These are phyloP conservation scores for Scaptodrosophila lebanonensis DNA, from an alignment of 1,140 invertebrate genomes.

Conservation along the genomic window DNA sequence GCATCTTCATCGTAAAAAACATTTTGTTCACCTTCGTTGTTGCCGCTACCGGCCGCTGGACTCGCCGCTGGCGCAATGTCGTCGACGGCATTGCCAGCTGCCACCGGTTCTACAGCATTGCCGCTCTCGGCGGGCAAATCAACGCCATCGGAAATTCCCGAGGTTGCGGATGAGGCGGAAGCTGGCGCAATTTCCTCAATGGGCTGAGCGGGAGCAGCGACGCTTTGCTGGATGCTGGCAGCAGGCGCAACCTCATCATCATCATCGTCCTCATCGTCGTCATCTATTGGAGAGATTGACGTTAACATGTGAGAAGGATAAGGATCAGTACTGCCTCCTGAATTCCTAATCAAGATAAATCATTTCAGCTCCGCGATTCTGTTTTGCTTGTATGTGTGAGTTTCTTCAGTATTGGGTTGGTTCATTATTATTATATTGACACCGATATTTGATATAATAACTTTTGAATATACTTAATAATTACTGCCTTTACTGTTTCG, in stretches of 20 bases:
- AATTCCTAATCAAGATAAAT: no score
- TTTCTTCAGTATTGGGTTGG: no score
- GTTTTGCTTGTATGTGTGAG: background rate
- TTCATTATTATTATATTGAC: no score
- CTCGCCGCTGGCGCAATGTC: constrained; percentile 69
- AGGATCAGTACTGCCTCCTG: no score
- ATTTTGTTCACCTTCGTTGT: constrained; percentile 76
- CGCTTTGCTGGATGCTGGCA: constrained; percentile 63
- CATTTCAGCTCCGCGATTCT: no score
- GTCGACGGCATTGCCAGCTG: constrained; percentile 57
- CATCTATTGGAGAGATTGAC: constrained; percentile 31
- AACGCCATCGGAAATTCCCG: constrained; percentile 70
- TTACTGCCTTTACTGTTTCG: no score
- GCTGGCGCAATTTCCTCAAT: constrained; percentile 78
- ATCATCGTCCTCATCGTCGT: constrained; percentile 86
- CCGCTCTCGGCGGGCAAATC: constrained; percentile 65
- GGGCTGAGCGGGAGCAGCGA: constrained; percentile 77
- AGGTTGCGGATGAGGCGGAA: constrained; percentile 70
- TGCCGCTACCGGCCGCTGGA: constrained; percentile 50
- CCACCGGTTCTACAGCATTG: constrained; percentile 65
- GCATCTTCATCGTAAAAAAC: constrained; percentile 78
- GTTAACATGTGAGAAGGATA: background rate
- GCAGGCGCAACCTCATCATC: constrained; percentile 80
- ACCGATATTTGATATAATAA: no score
- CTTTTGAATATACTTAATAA: no score